Conservation (phyloP, 2,113 vertebrate species). For the Oreochromis aureus region DNA sequence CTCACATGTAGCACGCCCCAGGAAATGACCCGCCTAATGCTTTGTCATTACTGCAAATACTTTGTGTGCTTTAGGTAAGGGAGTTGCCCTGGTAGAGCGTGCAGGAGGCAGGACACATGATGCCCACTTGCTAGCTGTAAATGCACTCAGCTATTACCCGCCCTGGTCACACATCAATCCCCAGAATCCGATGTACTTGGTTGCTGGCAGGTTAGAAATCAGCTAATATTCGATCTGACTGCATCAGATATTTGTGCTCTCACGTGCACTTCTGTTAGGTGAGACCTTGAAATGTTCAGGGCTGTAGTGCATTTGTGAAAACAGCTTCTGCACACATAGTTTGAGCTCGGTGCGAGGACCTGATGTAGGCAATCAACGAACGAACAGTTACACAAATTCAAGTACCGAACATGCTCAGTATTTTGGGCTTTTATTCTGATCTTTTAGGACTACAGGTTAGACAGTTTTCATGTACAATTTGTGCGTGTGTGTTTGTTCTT, state of each 20-base stretch:
- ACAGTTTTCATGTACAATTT: background rate
- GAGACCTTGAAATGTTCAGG: background rate
- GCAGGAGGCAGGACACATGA: background rate
- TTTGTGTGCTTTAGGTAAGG: background rate
- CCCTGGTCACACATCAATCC: background rate
- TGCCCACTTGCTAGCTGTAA: background rate
- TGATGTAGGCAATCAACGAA: background rate
- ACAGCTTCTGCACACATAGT: background rate
- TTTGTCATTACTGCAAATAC: background rate
- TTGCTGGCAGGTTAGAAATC: background rate
- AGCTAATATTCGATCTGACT: background rate
- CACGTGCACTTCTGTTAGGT: background rate
- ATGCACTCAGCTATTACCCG: background rate
- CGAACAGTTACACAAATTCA: fast-evolving
- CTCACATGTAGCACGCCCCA: background rate
- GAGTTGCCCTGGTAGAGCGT: background rate
- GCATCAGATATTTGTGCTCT: background rate
- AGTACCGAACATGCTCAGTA: background rate
- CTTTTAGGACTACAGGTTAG: background rate
- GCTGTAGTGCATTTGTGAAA: background rate
- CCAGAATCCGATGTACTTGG: background rate
- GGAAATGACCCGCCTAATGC: background rate
- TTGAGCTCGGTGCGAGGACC: background rate
- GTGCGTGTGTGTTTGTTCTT: background rate
- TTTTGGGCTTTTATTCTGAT: background rate